Evolutionary conservation across 2,888 invertebrate species (phyloP).

Genomic region (Hyposoter didymator): DNA sequence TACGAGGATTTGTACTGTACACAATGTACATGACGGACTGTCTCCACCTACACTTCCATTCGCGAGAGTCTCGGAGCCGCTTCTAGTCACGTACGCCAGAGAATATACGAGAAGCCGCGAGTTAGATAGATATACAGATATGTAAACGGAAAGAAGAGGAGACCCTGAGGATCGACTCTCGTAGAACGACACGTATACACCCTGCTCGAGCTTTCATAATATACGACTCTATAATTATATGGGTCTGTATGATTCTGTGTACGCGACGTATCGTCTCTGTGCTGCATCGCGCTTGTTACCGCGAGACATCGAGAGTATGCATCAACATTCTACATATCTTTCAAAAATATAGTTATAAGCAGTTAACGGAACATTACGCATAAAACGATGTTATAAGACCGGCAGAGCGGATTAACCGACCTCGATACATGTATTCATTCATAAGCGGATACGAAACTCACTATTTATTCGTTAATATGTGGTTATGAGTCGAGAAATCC

Average conservation of each 20-base stretch:
- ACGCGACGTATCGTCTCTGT: constrained; percentile 49
- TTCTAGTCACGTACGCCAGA: constrained; percentile 66
- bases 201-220: constrained; percentile 25
- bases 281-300: constrained; percentile 49
- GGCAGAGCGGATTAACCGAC: constrained; percentile 45
- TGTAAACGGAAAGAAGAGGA: constrained; percentile 32
- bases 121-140: constrained; percentile 46
- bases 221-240: constrained; percentile 25
- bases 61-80: constrained; percentile 34
- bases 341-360: constrained; percentile 25
- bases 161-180: constrained; percentile 50
- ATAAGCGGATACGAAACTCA: not conserved
- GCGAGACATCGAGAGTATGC: constrained; percentile 27
- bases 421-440: constrained; percentile 23
- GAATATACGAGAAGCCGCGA: constrained; percentile 47
- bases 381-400: constrained; percentile 30
- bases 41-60: constrained; percentile 57
- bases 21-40: constrained; percentile 19
- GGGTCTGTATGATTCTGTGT: constrained; percentile 19
- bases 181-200: constrained; percentile 38
- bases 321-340: constrained; percentile 2
- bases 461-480: not conserved
- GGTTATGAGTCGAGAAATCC: not conserved
- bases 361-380: constrained; percentile 47
- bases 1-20: constrained; percentile 52